Evolutionary conservation across 2,797 vertebrate species (phyloP).

Genomic region (Poeciliopsis infans): DNA sequence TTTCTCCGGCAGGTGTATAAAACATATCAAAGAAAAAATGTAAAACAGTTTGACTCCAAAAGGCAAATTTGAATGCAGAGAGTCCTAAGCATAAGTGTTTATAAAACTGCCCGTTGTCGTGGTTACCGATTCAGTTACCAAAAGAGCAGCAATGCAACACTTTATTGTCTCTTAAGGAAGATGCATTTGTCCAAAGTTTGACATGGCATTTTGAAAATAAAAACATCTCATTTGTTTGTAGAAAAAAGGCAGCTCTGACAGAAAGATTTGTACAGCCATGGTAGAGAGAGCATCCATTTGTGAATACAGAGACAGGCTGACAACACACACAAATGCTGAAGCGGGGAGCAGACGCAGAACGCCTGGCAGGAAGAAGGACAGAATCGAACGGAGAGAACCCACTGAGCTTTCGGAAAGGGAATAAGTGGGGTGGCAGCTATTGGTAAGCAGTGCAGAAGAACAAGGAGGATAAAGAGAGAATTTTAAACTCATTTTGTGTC

Average conservation of each 20-base stretch:
- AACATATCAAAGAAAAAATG: constrained; percentile 36
- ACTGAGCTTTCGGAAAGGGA: constrained; percentile 13
- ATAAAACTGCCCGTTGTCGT: not conserved
- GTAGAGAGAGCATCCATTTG: constrained; percentile 24
- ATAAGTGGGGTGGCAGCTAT: constrained; percentile 59
- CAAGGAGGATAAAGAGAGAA: constrained; percentile 29
- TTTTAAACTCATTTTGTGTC: constrained; percentile 59
- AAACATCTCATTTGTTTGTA: constrained; percentile 35
- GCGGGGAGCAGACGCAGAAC: constrained; percentile 28
- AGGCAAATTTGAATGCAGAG: not conserved
- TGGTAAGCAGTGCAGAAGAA: constrained; percentile 26
- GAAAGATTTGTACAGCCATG: constrained; percentile 34
- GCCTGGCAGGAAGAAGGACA: constrained; percentile 27
- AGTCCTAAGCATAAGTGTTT: constrained; percentile 23
- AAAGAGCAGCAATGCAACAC: not conserved
- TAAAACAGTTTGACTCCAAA: constrained; percentile 21
- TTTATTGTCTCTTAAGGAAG: constrained; percentile 11
- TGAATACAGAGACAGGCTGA: constrained; percentile 30
- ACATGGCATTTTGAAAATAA: constrained; percentile 27
- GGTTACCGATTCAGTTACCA: constrained; percentile 9
- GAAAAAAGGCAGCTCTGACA: constrained; percentile 20
- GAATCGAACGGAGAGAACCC: constrained; percentile 24
- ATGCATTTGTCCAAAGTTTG: constrained; percentile 21
- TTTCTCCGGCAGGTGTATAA: constrained; percentile 19
- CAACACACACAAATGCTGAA: constrained; percentile 37